These are phyloP conservation scores for Chaitophorus viminalis DNA, from an alignment of 2,888 invertebrate species.

Conservation along the genomic window DNA sequence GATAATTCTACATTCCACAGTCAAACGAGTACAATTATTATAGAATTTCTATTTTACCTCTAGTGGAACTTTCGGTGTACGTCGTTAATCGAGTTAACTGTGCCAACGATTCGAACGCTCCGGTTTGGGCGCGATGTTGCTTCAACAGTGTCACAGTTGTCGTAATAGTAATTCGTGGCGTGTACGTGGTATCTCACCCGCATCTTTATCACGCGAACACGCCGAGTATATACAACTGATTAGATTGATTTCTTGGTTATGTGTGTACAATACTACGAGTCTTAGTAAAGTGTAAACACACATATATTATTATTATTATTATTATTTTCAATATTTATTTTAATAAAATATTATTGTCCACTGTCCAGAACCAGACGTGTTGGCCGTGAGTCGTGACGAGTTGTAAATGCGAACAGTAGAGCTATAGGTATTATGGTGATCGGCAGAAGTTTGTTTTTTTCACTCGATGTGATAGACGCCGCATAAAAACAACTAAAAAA, in stretches of 20 bases:
- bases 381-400: neutral
- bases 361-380: too few relatives aligned
- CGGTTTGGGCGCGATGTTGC: too few relatives aligned
- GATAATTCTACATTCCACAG: too few relatives aligned
- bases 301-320: neutral
- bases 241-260: slow-evolving; percentile 18
- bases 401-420: too few relatives aligned
- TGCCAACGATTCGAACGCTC: too few relatives aligned
- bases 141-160: too few relatives aligned
- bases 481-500: neutral
- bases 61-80: too few relatives aligned
- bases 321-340: neutral
- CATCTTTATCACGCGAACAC: neutral
- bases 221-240: neutral
- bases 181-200: neutral
- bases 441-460: neutral
- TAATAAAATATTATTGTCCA: too few relatives aligned
- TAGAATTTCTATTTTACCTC: too few relatives aligned
- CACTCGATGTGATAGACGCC: neutral
- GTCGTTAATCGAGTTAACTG: too few relatives aligned
- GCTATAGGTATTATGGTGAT: neutral
- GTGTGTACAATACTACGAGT: neutral
- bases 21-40: too few relatives aligned
- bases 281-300: neutral
- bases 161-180: too few relatives aligned